These are phyloP conservation scores for Ophioderma brevispina DNA, from an alignment of 35 echinoderm and acorn worm genomes.

Conservation along the genomic window DNA sequence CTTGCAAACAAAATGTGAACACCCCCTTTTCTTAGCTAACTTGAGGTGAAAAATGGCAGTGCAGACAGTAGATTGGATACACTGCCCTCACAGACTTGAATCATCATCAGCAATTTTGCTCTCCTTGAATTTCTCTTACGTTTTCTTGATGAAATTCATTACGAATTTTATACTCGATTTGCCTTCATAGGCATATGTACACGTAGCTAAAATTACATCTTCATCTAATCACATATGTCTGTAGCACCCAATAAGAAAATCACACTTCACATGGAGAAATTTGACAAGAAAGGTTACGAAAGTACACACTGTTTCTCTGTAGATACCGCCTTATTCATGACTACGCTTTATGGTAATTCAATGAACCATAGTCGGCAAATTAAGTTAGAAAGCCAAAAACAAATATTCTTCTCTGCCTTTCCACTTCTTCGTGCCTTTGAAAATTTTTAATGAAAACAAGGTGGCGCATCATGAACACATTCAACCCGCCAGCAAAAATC, in stretches of 20 bases:
- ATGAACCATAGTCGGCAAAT: constrained; percentile 1
- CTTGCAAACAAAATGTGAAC: too few relatives aligned
- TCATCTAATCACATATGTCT: too few relatives aligned
- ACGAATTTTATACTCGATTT: too few relatives aligned
- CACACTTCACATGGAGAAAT: neutral
- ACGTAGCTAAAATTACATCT: too few relatives aligned
- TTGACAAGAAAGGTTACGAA: neutral
- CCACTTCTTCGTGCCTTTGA: neutral
- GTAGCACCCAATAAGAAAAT: neutral
- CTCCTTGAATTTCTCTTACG: too few relatives aligned
- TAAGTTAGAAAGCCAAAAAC: constrained; percentile 4
- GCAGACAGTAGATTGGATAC: too few relatives aligned
- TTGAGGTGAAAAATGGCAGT: too few relatives aligned
- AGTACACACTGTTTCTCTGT: neutral
- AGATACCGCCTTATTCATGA: neutral
- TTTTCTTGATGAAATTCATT: too few relatives aligned
- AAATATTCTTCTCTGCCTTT: neutral
- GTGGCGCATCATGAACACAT: neutral
- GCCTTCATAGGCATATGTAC: too few relatives aligned
- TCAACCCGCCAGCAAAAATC: neutral
- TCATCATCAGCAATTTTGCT: too few relatives aligned
- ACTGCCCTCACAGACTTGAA: too few relatives aligned
- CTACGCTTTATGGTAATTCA: constrained; percentile 14
- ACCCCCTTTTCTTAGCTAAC: too few relatives aligned
- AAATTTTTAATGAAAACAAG: neutral